Base-by-base conservation (phyloP, 2,797 vertebrate species). In the Megaceryle alcyon region DNA sequence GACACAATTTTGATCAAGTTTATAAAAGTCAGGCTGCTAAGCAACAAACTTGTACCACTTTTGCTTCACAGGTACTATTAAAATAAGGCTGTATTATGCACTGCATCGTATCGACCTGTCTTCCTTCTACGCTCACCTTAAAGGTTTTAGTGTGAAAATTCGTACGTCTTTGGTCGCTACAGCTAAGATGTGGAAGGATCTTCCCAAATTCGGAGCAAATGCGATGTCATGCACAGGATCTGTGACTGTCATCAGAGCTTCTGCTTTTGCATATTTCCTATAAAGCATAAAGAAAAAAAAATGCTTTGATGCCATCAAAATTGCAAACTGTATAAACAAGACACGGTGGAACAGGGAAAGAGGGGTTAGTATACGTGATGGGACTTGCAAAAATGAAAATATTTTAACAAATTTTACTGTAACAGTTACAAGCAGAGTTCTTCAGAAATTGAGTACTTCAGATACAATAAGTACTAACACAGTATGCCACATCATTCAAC, bases 91-190 rank as follows among this genome's bases (percentile, higher is more conserved):
- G n/a, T 1, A 77, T 9, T 5, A 72, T 14, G 18, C 26, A 69
- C 41, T 39, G 16, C 46, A 65, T 35, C 12, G 37, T 17, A 82
- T 12, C 10, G 10, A 51, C n/a, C 10, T 8, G 66, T 17, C 11
- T 86, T 43, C 56, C 76, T 92, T 35, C 69, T 70, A 86, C 94
- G 92, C 98, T 97, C 88, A 99, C 99, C 99, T 99, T 93, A 99
- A 95, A n/a, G 99, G 99, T 92, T 99, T 98, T 29, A 99, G 98
- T 75, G 99, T 99, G 97, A 99, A 99, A 97, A 99, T 99, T 82
- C 99, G 93, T 84, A 99, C 99, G 10, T 99, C 99, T 98, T 99
- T 99, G 35, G 99, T 99, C 88, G 99, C 99, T 53, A 99, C 98
- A 84, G 99, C 99, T 31, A 99, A 98, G 66, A 99, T 99, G 37